phyloP scores from a whole-genome alignment of 2,797 vertebrate genomes.

The Galago senegalensis region DNA sequence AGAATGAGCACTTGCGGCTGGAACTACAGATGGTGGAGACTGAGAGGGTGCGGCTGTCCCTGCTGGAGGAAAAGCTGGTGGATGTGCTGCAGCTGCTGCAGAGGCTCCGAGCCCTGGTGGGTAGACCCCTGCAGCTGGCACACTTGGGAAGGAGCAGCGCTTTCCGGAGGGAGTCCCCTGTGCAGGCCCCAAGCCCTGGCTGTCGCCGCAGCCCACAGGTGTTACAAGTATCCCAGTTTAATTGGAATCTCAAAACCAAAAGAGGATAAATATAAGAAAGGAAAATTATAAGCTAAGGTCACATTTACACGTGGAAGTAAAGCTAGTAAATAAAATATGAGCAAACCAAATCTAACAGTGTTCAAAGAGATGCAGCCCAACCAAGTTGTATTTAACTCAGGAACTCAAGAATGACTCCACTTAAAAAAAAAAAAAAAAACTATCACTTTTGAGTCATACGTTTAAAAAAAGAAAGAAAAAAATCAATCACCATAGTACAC shows the following conservation, averaged over 20 bases:
- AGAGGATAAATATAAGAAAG: background rate
- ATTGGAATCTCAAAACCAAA: background rate
- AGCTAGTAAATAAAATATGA: background rate
- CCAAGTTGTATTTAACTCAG: background rate
- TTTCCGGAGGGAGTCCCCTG: rapidly evolving
- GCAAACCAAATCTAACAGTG: background rate
- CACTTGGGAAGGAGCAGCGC: background rate
- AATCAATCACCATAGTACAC: background rate
- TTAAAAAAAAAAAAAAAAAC: background rate
- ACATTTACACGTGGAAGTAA: background rate
- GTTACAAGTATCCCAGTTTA: background rate
- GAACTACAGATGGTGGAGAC: slow-evolving; percentile 97
- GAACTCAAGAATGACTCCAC: background rate
- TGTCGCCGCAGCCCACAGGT: background rate
- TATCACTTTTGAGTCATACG: too few relatives aligned
- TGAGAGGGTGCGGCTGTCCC: slow-evolving; percentile 92
- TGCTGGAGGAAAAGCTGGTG: slow-evolving; percentile 95
- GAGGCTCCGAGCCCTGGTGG: slow-evolving; percentile 94
- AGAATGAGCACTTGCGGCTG: slow-evolving; percentile 92
- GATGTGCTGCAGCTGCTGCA: slow-evolving; percentile 95
- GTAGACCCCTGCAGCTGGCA: slow-evolving; percentile 31
- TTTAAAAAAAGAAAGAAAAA: too few relatives aligned
- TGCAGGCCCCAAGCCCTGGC: background rate
- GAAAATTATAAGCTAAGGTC: background rate
- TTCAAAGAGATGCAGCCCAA: background rate